Evolutionary conservation across 2,888 invertebrate genomes (phyloP), one percentile per base, ranked within the genome.

Genomic region (Agrotis puta): DNA sequence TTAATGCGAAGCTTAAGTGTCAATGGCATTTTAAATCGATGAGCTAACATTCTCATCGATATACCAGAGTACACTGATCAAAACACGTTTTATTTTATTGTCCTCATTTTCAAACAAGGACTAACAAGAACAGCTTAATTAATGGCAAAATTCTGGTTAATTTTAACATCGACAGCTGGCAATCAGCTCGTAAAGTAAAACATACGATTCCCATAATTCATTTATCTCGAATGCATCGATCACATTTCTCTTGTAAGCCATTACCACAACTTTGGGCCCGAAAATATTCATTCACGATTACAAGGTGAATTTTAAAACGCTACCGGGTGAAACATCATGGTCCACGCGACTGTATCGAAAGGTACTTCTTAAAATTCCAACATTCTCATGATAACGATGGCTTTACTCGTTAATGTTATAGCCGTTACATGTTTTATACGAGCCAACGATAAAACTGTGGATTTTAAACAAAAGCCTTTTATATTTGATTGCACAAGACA

Each of bases 221-320:
- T 85, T 81, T 79, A 85, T 85, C 86, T 85, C 79, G 64, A 87
- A 81, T 74, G 80, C 82, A 90, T 90, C 87, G 88, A 89, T 88
- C 88, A 90, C 89, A 88, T 88, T 87, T 89, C 86, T 88, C 85
- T 85, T 85, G 78, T 74, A 77, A 83, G 81, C 79, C 88, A 89
- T 91, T 90, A 91, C 82, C 84, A 80, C 75, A 87, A 84, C 74
- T 86, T 80, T 79, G 79, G 81, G 70, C 70, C 65, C 85, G 76
- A 87, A 91, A 88, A 88, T 91, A 90, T 90, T 88, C 87, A 88
- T 86, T 87, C 82, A 79, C 83, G 88, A 89, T 90, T 89, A 90
- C 83, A 82, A 85, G 79, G 82, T 86, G 89, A 89, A 87, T 89
- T 88, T 88, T 87, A 87, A 90, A 88, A 87, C 74, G 90, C 91